phyloP scores from a whole-genome alignment of 2,888 invertebrate genomes.

The Eumacrocentrus americanus region DNA sequence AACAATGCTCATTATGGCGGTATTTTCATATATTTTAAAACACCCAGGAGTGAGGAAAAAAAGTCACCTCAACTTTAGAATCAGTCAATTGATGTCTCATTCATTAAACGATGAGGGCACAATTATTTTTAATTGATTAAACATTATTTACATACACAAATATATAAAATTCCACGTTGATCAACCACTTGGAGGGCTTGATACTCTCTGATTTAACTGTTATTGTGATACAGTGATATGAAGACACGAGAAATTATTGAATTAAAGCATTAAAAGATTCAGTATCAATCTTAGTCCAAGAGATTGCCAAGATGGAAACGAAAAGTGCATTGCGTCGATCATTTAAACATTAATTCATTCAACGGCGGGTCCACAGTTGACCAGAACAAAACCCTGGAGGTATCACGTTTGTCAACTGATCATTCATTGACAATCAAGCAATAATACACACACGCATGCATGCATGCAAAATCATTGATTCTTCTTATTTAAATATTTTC shows the following conservation, averaged over 20 bases:
- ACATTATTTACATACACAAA: background rate
- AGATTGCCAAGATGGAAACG: background rate
- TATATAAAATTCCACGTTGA: background rate
- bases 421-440: background rate
- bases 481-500: too few relatives aligned
- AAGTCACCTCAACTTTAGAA: background rate
- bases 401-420: background rate
- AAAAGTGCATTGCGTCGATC: background rate
- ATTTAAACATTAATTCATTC: background rate
- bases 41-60: too few relatives aligned
- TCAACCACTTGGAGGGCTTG: background rate
- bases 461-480: too few relatives aligned
- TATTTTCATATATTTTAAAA: too few relatives aligned
- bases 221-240: conserved; percentile 1
- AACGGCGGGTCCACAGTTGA: background rate
- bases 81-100: conserved; percentile 9
- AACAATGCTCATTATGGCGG: too few relatives aligned
- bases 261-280: background rate
- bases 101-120: too few relatives aligned
- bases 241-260: background rate
- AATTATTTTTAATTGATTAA: background rate
- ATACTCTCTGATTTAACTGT: too few relatives aligned
- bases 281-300: background rate
- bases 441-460: background rate
- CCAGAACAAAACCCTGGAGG: background rate